Base-by-base conservation (phyloP, 1,140 invertebrate species). In the Sitodiplosis mosellana region DNA sequence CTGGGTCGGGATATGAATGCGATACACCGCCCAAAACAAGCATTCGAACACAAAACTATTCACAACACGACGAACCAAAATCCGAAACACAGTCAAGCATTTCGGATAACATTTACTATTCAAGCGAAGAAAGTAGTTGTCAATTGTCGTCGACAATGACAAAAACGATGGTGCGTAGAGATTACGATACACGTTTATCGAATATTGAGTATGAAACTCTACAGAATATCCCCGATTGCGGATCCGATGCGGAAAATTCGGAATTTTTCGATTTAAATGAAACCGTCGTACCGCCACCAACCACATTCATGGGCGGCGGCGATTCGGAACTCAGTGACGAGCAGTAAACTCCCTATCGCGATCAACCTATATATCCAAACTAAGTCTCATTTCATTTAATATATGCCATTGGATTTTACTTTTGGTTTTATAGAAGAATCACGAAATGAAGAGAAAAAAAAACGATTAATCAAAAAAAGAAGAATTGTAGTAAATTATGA, bases 51-150 rank as follows among this genome's bases (percentile, higher is more conserved):
- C 22, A 12, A 19, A 20, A 41, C 37, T 17, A 17, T 47, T 42
- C 51, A 42, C n/a, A 54, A 45, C 52, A 58, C 2, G 27, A 27
- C 27, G 27, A 27, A 27, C 27, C 27, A 27, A 27, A 27, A 27
- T 27, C 27, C 27, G 27, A 27, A 27, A 27, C 27, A 5, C 27
- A 27, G 10, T 27, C 27, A 10, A 59, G 59, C 12, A 50, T 61
- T 3, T 63, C 60, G 1, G 61, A 64, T 53, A 61, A 64, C 21
- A 41, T 63, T 49, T 59, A 57, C 43, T 62, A 62, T 48, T 62
- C 61, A 0, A 64, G 61, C 40, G 61, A 64, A 38, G 61, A 64
- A 22, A 64, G 61, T 21, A 20, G 6, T 43, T 3, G 18, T 11
- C 27, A 27, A 27, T 5, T 27, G 27, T 27, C 27, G 10, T 12